phyloP scores from a whole-genome alignment of 2,797 vertebrate genomes.

The Amazona ochrocephala region DNA sequence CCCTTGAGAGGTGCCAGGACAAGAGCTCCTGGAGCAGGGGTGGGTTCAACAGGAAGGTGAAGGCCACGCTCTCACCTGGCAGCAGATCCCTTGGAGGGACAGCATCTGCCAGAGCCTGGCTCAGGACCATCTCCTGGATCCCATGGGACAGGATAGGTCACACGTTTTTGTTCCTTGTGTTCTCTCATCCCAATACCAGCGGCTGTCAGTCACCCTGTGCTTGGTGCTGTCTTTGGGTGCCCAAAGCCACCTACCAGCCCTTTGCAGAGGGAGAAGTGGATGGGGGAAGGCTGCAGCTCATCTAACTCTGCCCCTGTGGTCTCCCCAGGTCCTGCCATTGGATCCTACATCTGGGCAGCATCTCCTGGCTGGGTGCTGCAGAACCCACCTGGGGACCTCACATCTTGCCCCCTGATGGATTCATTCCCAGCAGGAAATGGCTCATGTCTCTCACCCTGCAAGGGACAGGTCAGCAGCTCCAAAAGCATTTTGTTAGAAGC shows the following conservation, averaged over 20 bases:
- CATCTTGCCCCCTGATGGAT: background rate
- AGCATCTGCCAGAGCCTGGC: accelerated
- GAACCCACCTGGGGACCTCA: background rate
- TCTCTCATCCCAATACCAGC: background rate
- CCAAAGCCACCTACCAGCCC: background rate
- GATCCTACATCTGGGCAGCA: background rate
- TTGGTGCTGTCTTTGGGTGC: background rate
- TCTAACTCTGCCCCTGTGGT: accelerated
- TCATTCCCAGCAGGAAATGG: background rate
- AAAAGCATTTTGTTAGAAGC: background rate
- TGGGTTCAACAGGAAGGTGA: background rate
- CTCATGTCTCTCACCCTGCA: background rate
- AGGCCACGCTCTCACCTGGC: background rate
- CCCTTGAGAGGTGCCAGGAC: background rate
- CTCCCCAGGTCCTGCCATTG: background rate
- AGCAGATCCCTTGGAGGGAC: background rate
- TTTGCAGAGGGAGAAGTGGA: background rate
- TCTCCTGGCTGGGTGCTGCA: background rate
- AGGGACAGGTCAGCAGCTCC: background rate
- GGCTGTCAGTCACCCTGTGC: background rate
- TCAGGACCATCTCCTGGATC: background rate
- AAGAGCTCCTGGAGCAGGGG: background rate
- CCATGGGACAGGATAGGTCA: background rate
- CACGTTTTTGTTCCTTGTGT: accelerated
- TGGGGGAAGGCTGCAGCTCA: background rate